These are phyloP conservation scores for Muscicapa striata DNA, from an alignment of 2,797 vertebrate genomes.

Conservation along the genomic window DNA sequence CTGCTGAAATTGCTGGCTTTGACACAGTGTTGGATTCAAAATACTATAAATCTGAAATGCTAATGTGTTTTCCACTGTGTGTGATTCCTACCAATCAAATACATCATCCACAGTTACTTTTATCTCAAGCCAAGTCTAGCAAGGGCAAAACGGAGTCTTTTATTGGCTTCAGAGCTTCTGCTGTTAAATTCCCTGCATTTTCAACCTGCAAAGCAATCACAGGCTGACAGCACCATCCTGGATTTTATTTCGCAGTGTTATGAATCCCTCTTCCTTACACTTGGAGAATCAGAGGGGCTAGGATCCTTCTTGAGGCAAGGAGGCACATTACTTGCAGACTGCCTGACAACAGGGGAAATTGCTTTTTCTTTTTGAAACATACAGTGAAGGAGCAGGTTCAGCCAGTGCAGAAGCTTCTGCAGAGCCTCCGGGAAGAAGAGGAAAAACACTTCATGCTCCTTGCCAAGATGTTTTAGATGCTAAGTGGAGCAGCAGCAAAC, in stretches of 20 bases:
- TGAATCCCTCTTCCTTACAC: slow-evolving; percentile 1
- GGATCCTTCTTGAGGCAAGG: neutral
- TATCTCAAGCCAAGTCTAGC: slow-evolving; percentile 35
- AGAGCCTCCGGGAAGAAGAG: slow-evolving; percentile 39
- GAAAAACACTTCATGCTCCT: slow-evolving; percentile 12
- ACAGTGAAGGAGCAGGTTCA: slow-evolving; percentile 1
- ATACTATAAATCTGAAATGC: neutral
- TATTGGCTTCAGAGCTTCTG: slow-evolving; percentile 11
- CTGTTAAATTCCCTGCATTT: slow-evolving; percentile 14
- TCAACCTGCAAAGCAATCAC: neutral
- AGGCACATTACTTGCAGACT: neutral
- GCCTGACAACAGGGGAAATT: slow-evolving; percentile 59
- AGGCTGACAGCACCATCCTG: neutral
- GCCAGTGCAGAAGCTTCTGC: neutral
- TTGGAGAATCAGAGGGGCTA: neutral
- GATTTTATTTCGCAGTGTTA: neutral
- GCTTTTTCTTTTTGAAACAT: slow-evolving; percentile 53
- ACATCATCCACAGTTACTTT: slow-evolving; percentile 25
- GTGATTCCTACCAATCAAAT: neutral
- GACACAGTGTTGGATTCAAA: neutral
- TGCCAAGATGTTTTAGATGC: slow-evolving; percentile 25
- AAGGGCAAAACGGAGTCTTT: slow-evolving; percentile 9
- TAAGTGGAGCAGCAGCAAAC: slow-evolving; percentile 38
- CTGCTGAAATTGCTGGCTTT: neutral
- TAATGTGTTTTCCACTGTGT: neutral